Conservation (phyloP, 2,888 invertebrate genomes). For the Eupithecia tripunctaria region DNA sequence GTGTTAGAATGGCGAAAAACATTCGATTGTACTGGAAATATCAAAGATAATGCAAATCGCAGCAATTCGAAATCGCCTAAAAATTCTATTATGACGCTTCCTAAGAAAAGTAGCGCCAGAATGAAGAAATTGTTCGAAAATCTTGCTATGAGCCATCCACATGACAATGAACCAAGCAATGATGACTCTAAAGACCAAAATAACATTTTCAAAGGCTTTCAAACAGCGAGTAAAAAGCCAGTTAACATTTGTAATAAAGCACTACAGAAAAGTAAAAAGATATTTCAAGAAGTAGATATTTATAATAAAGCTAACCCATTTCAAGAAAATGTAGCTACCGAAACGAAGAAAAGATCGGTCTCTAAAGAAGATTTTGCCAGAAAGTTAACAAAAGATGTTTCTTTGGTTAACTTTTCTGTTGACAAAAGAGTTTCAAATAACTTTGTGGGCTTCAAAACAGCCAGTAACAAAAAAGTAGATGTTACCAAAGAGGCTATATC, state of each 20-base stretch:
- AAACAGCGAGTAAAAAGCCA: slow-evolving; percentile 63
- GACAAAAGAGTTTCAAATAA: not conserved
- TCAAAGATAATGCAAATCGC: slow-evolving; percentile 38
- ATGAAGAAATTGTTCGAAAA: slow-evolving; percentile 18
- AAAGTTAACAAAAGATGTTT: not conserved
- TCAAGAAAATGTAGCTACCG: not conserved
- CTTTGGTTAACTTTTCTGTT: no score
- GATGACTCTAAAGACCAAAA: not conserved
- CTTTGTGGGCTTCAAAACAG: slow-evolving; percentile 50
- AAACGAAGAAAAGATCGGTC: not conserved
- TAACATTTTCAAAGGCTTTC: slow-evolving; percentile 51
- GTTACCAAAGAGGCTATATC: slow-evolving; percentile 57
- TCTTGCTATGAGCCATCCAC: not conserved
- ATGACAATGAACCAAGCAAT: not conserved
- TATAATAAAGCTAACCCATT: slow-evolving; percentile 4
- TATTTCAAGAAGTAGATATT: slow-evolving; percentile 54
- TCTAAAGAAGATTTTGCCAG: not conserved
- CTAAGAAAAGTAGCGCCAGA: slow-evolving; percentile 7
- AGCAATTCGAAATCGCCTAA: not conserved
- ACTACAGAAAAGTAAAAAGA: slow-evolving; percentile 53
- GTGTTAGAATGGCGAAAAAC: not conserved
- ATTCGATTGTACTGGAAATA: slow-evolving; percentile 9
- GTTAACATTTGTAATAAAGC: slow-evolving; percentile 59
- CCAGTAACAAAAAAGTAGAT: slow-evolving; percentile 56
- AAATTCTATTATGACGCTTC: not conserved